These are phyloP conservation scores for Apeltes quadracus DNA, from an alignment of 2,113 vertebrate species.

Conservation along the genomic window DNA sequence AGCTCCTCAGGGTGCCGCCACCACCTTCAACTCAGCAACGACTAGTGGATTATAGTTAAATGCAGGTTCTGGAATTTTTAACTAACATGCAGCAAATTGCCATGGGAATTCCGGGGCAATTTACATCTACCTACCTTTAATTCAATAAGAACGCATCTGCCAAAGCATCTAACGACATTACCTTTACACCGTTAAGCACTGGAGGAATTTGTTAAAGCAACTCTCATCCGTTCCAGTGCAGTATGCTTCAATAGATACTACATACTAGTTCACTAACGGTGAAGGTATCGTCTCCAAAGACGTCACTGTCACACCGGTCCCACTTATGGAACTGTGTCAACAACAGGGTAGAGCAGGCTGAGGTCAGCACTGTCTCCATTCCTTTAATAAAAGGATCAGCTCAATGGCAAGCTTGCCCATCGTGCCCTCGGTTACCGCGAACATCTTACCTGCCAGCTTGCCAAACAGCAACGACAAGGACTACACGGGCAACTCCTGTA, in stretches of 20 bases:
- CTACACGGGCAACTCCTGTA: neutral
- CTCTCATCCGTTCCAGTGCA: neutral
- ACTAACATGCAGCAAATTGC: neutral
- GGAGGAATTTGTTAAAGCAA: neutral
- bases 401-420: neutral
- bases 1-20: neutral
- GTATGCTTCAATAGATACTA: neutral
- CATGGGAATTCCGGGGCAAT: no score
- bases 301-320: neutral
- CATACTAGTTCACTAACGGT: neutral
- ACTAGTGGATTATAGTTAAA: neutral
- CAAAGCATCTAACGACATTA: neutral
- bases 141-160: neutral
- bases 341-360: slow-evolving; percentile 6
- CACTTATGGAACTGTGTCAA: neutral
- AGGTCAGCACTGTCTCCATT: slow-evolving; percentile 1
- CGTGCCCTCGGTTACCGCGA: neutral
- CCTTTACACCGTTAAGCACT: neutral
- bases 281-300: no score
- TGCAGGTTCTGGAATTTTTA: neutral
- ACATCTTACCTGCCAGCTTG: neutral
- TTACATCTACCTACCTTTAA: neutral
- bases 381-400: neutral
- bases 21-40: neutral
- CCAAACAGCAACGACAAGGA: neutral